These are phyloP conservation scores for Sebastes flavidus DNA, from an alignment of 2,797 vertebrate species.

Conservation along the genomic window DNA sequence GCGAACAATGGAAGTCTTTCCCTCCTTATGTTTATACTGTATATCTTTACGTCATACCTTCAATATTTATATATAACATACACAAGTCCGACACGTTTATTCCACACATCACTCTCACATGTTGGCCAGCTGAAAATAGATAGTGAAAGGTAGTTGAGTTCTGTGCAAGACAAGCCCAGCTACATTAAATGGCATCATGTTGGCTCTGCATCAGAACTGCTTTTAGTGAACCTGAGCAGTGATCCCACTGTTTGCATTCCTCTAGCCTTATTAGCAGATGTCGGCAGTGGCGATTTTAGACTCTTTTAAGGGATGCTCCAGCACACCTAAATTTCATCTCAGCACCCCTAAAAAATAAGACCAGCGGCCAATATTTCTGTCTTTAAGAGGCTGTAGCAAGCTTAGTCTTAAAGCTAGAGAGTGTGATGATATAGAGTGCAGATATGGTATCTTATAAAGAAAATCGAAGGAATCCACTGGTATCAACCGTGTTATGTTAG, in stretches of 20 bases:
- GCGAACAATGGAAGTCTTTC: neutral
- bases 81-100: neutral
- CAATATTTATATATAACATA: conserved; percentile 4
- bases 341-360: no score
- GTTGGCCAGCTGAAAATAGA: neutral
- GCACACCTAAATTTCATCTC: no score
- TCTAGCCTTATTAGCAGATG: neutral
- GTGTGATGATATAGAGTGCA: no score
- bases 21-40: neutral
- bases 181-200: neutral
- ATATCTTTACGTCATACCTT: neutral
- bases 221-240: neutral
- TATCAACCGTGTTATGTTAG: no score
- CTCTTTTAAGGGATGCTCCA: no score
- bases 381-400: no score
- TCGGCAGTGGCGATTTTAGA: no score
- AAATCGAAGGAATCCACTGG: no score
- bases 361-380: no score
- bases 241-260: neutral
- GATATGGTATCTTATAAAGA: no score
- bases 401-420: no score
- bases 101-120: neutral
- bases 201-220: neutral
- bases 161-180: neutral
- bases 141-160: neutral